Evolutionary conservation across 2,113 vertebrate genomes (phyloP), one percentile per base, ranked within the genome.

Genomic region (Cyanoramphus novaezelandiae): DNA sequence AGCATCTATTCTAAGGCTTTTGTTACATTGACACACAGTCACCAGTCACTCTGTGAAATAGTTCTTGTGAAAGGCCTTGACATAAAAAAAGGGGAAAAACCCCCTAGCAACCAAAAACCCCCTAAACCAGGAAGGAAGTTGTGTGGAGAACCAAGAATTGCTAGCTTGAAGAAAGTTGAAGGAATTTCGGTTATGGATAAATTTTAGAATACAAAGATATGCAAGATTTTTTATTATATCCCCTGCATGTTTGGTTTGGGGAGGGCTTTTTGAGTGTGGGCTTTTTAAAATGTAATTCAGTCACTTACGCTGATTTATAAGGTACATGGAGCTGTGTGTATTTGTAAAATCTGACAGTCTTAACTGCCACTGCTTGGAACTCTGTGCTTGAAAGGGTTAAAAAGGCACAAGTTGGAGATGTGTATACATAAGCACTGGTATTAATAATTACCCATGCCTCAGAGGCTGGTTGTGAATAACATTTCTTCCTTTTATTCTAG

Each of bases 381-480:
- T 29, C 9, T 49, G 21, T 89, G 46, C 82, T 72, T 80, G 50
- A 77, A 23, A 65, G 78, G 41, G 71, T 93, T 94, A 90, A 82
- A 37, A 90, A 82, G 70, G 44, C 67, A 35, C 47, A 82, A 49
- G 68, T 20, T 83, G 72, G 53, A 3, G 5, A 49, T 67, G 17
- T 65, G 62, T 82, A 65, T 80, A 44, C 37, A 17, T 88, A 86
- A 77, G 33, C 76, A 80, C 24, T 59, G 60, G 35, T 53, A 86
- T 94, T 93, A 88, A 81, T 93, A 81, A 88, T 93, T 90, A 90
- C 68, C 59, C 49, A 7, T 44, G 46, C 76, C 82, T 90, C 28
- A 33, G 60, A 77, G 88, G 49, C 59, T 86, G 80, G 12, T 57
- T 5, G 8, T 88, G 90, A 86, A 70, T 86, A 85, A 1, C 39